Base-by-base conservation (phyloP, 92 coral and sea anemone genomes). In the Actinernus sp. region DNA sequence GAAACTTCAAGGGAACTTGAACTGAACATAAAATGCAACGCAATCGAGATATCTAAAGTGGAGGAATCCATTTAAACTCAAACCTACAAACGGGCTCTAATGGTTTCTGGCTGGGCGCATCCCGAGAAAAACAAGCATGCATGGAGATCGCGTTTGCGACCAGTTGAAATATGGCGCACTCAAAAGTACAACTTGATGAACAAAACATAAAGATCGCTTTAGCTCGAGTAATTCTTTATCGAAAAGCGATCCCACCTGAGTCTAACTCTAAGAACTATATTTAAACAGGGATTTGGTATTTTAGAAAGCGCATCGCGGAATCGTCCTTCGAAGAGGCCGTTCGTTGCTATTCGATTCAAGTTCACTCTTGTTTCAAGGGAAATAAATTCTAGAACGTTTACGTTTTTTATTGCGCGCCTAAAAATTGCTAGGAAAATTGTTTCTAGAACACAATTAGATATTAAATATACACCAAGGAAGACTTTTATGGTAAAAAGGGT, bases 381-480 rank as follows among this genome's bases (percentile, higher is more conserved):
- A 45, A 45, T 45, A 45, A 45, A 45, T 45, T 45, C 52, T 12
- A 45, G 52, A 45, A 45, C 19, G 52, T 45, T 45, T 45, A 4
- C 19, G 17, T 45, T 45, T n/a, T n/a, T n/a, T n/a, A n/a, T n/a
- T 45, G 52, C 52, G 52, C 52, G 52, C 52, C 8, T 45, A 45
- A 45, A 45, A 45, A 23, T 45, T 23, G 19, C 52, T 12, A 18
- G 52, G 19, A 17, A 45, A 36, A n/a, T n/a, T n/a, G n/a, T n/a
- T n/a, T n/a, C n/a, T n/a, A n/a, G n/a, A n/a, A n/a, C n/a, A n/a
- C n/a, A n/a, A n/a, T n/a, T n/a, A n/a, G n/a, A n/a, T n/a, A n/a
- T n/a, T n/a, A n/a, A n/a, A n/a, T n/a, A n/a, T n/a, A n/a, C n/a
- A n/a, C n/a, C n/a, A n/a, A n/a, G n/a, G n/a, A n/a, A n/a, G n/a